Base-by-base conservation (phyloP, 2,888 invertebrate species). In the Drosophila aldrichi region DNA sequence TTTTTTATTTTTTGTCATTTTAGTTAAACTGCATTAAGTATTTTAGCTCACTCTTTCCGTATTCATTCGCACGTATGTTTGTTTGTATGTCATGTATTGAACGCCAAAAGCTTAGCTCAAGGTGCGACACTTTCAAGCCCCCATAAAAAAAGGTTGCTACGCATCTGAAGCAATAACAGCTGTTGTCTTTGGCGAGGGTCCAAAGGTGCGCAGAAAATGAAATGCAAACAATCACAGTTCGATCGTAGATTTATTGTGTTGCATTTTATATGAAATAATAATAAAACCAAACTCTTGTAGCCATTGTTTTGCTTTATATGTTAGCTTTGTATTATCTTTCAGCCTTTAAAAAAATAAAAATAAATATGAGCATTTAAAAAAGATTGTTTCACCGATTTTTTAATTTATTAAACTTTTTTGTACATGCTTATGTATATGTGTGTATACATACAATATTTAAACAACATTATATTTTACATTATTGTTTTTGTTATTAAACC, bases 111-210 rank as follows among this genome's bases (percentile, higher is more conserved):
- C 43, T 44, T 38, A 32, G 32, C 32, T 16, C 38, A 48, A 36
- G 16, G 32, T 3, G 8, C 4, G 29, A 22, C 38, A 66, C 22
- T 16, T 43, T 32, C 40, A 36, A 29, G 51, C 66, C 66, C 67
- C 66, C 66, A 25, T 25, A 32, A 18, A 34, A 63, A 34, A n/a
- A 46, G 54, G n/a, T 36, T 32, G 34, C 49, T 51, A 51, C 66
- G 66, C 67, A 29, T 32, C 54, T 49, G 40, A n/a, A 40, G 29
- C 40, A 18, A 34, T 12, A 8, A 51, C 67, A 68, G 67, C 67
- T 68, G 66, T 65, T 68, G 14, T 57, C 60, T n/a, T 25, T 3
- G 0, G 10, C 18, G 34, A 20, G 14, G 51, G 51, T 32, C 22
- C 57, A 65, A 49, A 20, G 7, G n/a, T 56, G 49, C 43, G 12